Evolutionary conservation across 2,797 vertebrate species (phyloP).

Genomic region (Sparus aurata): DNA sequence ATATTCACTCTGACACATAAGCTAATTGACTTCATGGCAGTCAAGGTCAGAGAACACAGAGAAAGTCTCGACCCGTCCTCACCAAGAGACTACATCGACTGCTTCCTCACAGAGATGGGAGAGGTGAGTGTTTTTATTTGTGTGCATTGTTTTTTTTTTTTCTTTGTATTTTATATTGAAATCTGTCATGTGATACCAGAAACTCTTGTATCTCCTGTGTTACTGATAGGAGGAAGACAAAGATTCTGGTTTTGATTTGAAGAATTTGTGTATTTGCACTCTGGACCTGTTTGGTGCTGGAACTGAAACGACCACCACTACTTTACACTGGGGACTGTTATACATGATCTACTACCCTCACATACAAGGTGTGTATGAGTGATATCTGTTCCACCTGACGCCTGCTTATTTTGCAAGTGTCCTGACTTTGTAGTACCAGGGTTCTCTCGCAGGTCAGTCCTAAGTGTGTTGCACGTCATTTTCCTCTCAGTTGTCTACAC

Average conservation of each 20-base stretch:
- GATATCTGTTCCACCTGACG: not conserved
- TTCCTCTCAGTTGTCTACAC: not conserved
- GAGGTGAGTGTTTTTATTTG: constrained; percentile 70
- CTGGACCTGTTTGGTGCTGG: constrained; percentile 86
- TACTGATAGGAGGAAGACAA: constrained; percentile 55
- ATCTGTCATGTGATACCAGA: not conserved
- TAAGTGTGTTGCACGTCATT: not conserved
- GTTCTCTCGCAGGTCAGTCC: not conserved
- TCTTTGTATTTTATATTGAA: not conserved
- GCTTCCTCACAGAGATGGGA: constrained; percentile 81
- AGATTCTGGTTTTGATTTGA: constrained; percentile 77
- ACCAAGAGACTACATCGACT: constrained; percentile 84
- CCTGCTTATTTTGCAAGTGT: not conserved
- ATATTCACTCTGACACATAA: constrained; percentile 32
- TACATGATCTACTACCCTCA: constrained; percentile 87
- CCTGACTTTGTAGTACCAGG: not conserved
- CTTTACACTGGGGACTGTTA: constrained; percentile 87
- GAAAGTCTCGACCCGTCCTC: constrained; percentile 69
- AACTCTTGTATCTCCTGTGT: not conserved
- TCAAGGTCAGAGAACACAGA: constrained; percentile 74
- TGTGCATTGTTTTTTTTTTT: not conserved
- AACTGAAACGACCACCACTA: constrained; percentile 81
- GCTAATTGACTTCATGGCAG: constrained; percentile 45
- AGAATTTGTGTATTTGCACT: constrained; percentile 76
- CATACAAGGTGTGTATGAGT: constrained; percentile 81